These are phyloP conservation scores for Centruroides sculpturatus DNA, from an alignment of 1,140 invertebrate species.

Conservation along the genomic window DNA sequence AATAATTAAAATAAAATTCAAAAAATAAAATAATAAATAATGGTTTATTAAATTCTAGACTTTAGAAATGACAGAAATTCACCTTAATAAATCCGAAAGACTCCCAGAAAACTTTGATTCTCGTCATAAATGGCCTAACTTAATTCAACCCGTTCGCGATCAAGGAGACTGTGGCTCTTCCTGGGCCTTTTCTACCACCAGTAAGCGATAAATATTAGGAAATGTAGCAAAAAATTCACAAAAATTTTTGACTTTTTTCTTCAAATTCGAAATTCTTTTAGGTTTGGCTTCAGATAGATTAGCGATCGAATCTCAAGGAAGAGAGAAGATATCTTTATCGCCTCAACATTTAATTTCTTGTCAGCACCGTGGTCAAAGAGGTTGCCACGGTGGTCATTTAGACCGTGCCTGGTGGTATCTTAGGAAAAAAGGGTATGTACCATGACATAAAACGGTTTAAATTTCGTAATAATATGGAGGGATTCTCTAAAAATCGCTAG, in stretches of 20 bases:
- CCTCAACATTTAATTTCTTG: conserved; percentile 76
- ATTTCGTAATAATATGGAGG: neutral
- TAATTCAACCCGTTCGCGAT: conserved; percentile 31
- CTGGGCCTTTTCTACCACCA: conserved; percentile 43
- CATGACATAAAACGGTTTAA: conserved; percentile 2
- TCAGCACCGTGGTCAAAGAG: conserved; percentile 53
- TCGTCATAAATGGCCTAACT: conserved; percentile 27
- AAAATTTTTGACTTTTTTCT: neutral
- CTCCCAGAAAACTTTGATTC: conserved; percentile 29
- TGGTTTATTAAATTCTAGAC: neutral
- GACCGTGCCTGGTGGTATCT: conserved; percentile 83
- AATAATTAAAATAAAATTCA: too few relatives aligned
- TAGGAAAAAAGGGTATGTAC: conserved; percentile 56
- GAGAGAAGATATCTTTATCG: conserved; percentile 50
- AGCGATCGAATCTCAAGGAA: conserved; percentile 64
- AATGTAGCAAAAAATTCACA: neutral
- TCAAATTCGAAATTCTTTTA: conserved; percentile 11
- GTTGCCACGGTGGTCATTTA: conserved; percentile 71
- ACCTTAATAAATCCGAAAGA: conserved; percentile 10
- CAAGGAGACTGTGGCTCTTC: conserved; percentile 33
- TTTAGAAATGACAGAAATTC: conserved; percentile 4
- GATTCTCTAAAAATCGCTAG: neutral
- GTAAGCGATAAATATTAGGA: conserved; percentile 26
- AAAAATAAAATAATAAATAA: too few relatives aligned
- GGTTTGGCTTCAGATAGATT: conserved; percentile 35